A percentile compares a stretch with the other conserved stretches of the same genome.
Conservation (phyloP, 2,113 vertebrate genomes). For the Aegypius monachus region DNA sequence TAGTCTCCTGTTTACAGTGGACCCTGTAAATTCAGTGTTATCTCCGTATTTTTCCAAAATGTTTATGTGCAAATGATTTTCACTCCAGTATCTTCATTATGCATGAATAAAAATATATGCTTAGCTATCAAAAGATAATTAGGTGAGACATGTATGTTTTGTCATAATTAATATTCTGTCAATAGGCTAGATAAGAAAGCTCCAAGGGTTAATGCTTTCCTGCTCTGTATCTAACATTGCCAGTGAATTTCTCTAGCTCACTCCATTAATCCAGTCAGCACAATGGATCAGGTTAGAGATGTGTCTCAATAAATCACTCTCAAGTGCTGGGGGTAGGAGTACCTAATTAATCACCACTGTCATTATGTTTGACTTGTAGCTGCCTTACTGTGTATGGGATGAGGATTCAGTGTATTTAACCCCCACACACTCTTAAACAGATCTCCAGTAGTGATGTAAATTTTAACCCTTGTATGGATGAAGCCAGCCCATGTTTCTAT, state of each 20-base stretch:
- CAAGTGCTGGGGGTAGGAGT: conserved; percentile 80
- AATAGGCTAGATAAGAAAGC: conserved; percentile 79
- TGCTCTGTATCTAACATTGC: conserved; percentile 70
- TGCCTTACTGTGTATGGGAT: conserved; percentile 81
- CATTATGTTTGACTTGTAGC: conserved; percentile 87
- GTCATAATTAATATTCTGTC: conserved; percentile 83
- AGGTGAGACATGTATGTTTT: conserved; percentile 75
- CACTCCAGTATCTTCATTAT: conserved; percentile 57
- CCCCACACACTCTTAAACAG: conserved; percentile 73
- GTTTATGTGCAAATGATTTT: conserved; percentile 68
- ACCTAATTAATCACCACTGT: conserved; percentile 87
- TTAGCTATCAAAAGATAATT: conserved; percentile 78
- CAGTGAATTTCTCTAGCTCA: conserved; percentile 79
- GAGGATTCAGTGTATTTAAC: conserved; percentile 81
- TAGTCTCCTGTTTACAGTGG: conserved; percentile 33
- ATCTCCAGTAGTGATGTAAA: conserved; percentile 68
- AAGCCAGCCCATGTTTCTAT: background rate
- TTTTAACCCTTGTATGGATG: conserved; percentile 73
- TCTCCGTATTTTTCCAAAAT: conserved; percentile 63
- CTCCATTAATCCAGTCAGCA: conserved; percentile 84
- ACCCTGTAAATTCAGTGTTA: conserved; percentile 23
- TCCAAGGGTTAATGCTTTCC: conserved; percentile 77
- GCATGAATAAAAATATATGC: conserved; percentile 72
- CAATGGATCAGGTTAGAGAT: conserved; percentile 82
- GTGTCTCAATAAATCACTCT: conserved; percentile 86